Conservation (phyloP, 2,113 vertebrate species). For the Lepus timidus region DNA sequence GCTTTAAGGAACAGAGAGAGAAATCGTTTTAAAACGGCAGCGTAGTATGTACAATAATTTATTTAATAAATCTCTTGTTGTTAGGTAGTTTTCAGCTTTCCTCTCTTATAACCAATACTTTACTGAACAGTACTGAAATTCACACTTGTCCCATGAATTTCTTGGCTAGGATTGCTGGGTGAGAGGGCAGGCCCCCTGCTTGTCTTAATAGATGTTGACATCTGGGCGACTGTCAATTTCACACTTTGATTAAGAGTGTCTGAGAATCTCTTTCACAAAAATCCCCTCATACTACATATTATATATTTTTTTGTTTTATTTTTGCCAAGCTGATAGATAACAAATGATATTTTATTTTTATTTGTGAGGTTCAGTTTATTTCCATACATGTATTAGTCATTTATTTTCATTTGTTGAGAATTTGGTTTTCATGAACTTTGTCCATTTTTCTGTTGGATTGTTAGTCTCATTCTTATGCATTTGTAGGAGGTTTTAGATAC, state of each 20-base stretch:
- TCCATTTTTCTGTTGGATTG: neutral
- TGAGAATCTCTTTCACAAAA: neutral
- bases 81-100: conserved; percentile 6
- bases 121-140: neutral
- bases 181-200: neutral
- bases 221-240: neutral
- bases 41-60: neutral
- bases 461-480: neutral
- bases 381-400: neutral
- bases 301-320: neutral
- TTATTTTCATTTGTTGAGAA: conserved; percentile 42
- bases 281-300: neutral
- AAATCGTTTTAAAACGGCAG: neutral
- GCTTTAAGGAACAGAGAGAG: neutral
- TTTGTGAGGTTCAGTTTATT: conserved; percentile 33
- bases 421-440: conserved; percentile 18
- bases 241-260: neutral
- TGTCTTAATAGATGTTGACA: neutral
- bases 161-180: neutral
- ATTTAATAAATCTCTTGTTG: conserved; percentile 21
- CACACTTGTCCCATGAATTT: neutral
- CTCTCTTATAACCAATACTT: neutral
- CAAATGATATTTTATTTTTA: conserved; percentile 16
- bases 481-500: neutral
- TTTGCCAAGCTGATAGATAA: conserved; percentile 20